These are phyloP conservation scores for Astropecten irregularis DNA, from an alignment of 53 echinoderm and acorn worm species.

Conservation along the genomic window DNA sequence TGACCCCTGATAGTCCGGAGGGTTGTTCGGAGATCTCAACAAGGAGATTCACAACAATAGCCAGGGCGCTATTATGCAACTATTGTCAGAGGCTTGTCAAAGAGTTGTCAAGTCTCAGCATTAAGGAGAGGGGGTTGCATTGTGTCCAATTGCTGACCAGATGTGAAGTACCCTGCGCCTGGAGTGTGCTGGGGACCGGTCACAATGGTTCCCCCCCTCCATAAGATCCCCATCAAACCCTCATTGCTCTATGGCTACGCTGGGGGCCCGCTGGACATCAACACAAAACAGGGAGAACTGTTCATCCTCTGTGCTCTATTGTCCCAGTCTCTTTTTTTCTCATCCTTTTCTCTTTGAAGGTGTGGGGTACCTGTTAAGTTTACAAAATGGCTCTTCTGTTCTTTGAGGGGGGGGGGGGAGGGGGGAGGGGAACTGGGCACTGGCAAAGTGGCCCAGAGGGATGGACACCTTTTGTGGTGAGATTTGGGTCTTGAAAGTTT, in stretches of 20 bases:
- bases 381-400: slow-evolving; percentile 29
- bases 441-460: slow-evolving; percentile 1
- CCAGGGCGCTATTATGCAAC: neutral
- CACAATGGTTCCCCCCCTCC: neutral
- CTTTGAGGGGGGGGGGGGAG: slow-evolving; percentile 6
- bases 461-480: neutral
- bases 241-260: neutral
- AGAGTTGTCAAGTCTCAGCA: slow-evolving; percentile 7
- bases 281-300: too few species aligned
- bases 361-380: slow-evolving; percentile 11
- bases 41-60: too few species aligned
- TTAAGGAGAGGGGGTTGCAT: slow-evolving; percentile 1
- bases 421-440: too few species aligned
- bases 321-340: too few species aligned
- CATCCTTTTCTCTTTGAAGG: slow-evolving; percentile 1
- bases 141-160: slow-evolving; percentile 25
- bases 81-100: neutral
- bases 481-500: neutral
- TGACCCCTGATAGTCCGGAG: too few species aligned
- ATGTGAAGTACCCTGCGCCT: slow-evolving; percentile 4
- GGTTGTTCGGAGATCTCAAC: too few species aligned
- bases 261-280: too few species aligned
- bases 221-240: neutral
- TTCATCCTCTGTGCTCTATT: too few species aligned
- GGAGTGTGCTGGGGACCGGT: neutral